Percentiles rank a stretch among this genome's conserved stretches.
Evolutionary conservation across 2,797 vertebrate genomes (phyloP).

Genomic region (Lophius americanus): DNA sequence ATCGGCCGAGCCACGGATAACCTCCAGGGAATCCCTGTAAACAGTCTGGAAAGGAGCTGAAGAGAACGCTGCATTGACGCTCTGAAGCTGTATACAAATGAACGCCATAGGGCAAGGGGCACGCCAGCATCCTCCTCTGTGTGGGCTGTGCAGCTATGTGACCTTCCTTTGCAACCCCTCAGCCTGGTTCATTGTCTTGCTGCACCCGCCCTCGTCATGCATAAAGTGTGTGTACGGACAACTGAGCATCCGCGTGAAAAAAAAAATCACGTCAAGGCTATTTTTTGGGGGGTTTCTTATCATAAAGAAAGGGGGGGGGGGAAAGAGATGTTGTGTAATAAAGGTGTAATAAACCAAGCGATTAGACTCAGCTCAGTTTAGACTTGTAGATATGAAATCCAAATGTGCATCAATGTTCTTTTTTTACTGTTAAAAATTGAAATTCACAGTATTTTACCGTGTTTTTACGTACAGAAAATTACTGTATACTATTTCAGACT

Average conservation of each 20-base stretch:
- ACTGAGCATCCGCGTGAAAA: neutral
- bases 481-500: too few species aligned
- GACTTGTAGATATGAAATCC: neutral
- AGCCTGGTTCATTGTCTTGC: slow-evolving; percentile 40
- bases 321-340: neutral
- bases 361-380: neutral
- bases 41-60: slow-evolving; percentile 45
- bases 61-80: slow-evolving; percentile 60
- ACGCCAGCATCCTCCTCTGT: slow-evolving; percentile 54
- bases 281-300: neutral
- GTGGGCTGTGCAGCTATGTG: slow-evolving; percentile 66
- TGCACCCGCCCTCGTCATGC: slow-evolving; percentile 17
- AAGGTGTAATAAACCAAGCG: neutral
- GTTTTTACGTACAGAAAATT: too few species aligned
- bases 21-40: slow-evolving; percentile 72
- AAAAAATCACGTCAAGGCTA: neutral
- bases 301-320: neutral
- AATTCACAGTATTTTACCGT: too few species aligned
- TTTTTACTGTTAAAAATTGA: too few species aligned
- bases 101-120: slow-evolving; percentile 54
- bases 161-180: slow-evolving; percentile 54
- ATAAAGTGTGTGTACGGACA: neutral
- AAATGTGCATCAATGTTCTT: neutral
- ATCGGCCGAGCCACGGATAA: slow-evolving; percentile 32
- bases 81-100: slow-evolving; percentile 41